A percentile compares a stretch with the other conserved stretches of the same genome.
Conservation (phyloP, 2,888 invertebrate species). For the Pimpla rufipes region DNA sequence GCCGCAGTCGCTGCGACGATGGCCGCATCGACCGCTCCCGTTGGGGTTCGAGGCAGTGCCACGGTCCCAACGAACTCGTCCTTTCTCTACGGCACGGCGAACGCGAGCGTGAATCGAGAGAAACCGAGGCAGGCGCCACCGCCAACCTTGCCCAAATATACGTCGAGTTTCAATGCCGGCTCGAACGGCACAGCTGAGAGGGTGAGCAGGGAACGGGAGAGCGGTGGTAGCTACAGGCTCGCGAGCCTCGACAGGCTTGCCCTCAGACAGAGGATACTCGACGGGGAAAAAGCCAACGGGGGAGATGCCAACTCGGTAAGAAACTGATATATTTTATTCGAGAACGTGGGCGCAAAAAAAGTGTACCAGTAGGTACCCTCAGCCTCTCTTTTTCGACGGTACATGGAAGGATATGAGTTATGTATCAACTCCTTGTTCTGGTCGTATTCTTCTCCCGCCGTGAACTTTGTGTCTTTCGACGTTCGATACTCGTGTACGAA, state of each 20-base stretch:
- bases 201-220: slow-evolving; percentile 89
- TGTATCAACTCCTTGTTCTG: too few species aligned
- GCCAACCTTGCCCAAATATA: slow-evolving; percentile 92
- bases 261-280: slow-evolving; percentile 92
- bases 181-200: slow-evolving; percentile 87
- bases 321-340: slow-evolving; percentile 25
- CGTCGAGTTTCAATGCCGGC: slow-evolving; percentile 92
- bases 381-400: background rate
- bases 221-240: slow-evolving; percentile 91
- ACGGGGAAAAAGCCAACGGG: slow-evolving; percentile 88
- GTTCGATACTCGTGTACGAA: too few species aligned
- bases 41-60: slow-evolving; percentile 56
- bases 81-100: slow-evolving; percentile 82
- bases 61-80: slow-evolving; percentile 81
- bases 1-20: slow-evolving; percentile 54
- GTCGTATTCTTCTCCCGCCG: too few species aligned
- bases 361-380: background rate
- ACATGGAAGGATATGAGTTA: too few species aligned
- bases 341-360: background rate
- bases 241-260: slow-evolving; percentile 94
- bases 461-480: too few species aligned
- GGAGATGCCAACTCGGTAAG: slow-evolving; percentile 83
- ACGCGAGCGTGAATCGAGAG: slow-evolving; percentile 79
- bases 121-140: slow-evolving; percentile 90
- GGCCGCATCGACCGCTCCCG: slow-evolving; percentile 67